Evolutionary conservation across 2,113 vertebrate species (phyloP), one percentile per base, ranked within the genome.

Genomic region (Amazona guildingii): DNA sequence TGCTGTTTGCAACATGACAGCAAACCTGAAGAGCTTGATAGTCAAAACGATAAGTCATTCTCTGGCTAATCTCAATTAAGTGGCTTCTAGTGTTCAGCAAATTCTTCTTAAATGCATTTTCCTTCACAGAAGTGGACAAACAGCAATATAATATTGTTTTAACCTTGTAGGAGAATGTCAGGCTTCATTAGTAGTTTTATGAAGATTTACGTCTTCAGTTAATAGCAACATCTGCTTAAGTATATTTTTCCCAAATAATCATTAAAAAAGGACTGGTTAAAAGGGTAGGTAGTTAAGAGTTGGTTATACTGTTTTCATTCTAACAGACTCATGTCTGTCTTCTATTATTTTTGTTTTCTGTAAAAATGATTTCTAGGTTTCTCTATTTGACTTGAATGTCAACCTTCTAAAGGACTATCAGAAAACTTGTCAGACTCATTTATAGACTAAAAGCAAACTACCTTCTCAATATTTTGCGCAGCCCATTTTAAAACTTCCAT

Each of bases 111-210:
- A 94, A 88, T 63, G 41, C 24, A 61, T 91, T 88, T 95, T 91
- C 25, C 29, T 72, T 79, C 44, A 83, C 31, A 74, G 66, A 87
- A 94, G 21, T 94, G 37, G 91, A 91, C 59, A 91, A 85, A 57
- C 10, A 88, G 49, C 29, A 73, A 69, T 28, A 28, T 54, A 91
- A 90, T 67, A 85, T 85, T 91, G 87, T 83, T 87, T 86, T 91
- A 87, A 92, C 67, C 86, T 94, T 95, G 91, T 46, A 83, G 62
- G 35, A 95, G 78, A 89, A 87, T 57, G 35, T 75, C 94, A 92
- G 67, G 63, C 82, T 90, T 87, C 84, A 92, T 92, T 76, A 92
- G 66, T n/a, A 44, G 33, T 82, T 92, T 91, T 76, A 66, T 96
- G 94, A 95, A 92, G 74, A 92, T 94, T 89, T 89, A 94, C 6